Base-by-base conservation (phyloP, 2,888 invertebrate species). In the Thera obeliscata region DNA sequence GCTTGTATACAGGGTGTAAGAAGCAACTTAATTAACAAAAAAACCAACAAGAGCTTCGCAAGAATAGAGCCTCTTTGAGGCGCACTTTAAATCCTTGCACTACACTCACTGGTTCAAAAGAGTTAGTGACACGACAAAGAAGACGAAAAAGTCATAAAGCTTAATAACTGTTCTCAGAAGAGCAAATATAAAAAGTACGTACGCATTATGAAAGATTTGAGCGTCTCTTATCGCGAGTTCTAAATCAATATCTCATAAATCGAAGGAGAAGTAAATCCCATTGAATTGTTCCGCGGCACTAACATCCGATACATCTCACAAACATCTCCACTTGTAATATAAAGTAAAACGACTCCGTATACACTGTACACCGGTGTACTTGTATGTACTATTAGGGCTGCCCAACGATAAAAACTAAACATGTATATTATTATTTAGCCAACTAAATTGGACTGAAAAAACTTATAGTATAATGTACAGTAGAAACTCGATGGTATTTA, bases 261-360 rank as follows among this genome's bases (percentile, higher is more conserved):
- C 63, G 63, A 69, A 69, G 63, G 46, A 64, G 52, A 69, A 69
- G 65, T 69, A 66, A 63, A 69, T 33, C 63, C 63, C 69, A 66
- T 66, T 66, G 69, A 69, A 66, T 65, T 65, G 38, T 61, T 60
- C 63, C 69, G 56, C 62, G 60, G 69, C 62, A 62, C 62, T 69
- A 69, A 69, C 66, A 63, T 62, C 56, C 56, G 61, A 38, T 33
- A 62, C 65, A 64, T 67, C 59, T 64, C 59, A 33, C 22, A 61
- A 63, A 41, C 67, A 64, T 64, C 67, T 68, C 70, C 38, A 59
- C 54, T 62, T 60, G 56, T 66, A 61, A 71, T 69, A 69, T 66
- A 71, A 69, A 72, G 65, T 63, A 55, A 69, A 72, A 67, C 67
- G 67, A 67, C 63, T 62, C 41, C 41, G 56, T 59, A 12, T 50